phyloP scores from a whole-genome alignment of 1,140 invertebrate species.

The Arion vulgaris region DNA sequence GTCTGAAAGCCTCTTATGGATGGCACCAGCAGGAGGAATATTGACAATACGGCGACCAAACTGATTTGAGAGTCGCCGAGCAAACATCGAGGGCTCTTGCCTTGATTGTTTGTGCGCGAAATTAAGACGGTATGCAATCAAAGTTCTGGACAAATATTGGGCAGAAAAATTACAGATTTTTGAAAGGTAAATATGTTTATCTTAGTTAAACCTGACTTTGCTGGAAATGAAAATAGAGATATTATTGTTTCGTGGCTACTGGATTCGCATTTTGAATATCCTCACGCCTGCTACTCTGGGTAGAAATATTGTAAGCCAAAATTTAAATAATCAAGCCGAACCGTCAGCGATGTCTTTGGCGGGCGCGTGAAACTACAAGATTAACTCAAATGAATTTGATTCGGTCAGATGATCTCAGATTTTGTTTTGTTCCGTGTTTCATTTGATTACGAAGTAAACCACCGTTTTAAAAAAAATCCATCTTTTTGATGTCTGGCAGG shows the following conservation, averaged over 20 bases:
- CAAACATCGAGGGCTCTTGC: background rate
- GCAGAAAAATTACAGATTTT: constrained; percentile 3
- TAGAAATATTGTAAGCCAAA: constrained; percentile 10
- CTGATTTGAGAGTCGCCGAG: constrained; percentile 2
- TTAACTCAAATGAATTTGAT: constrained; percentile 11
- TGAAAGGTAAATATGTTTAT: constrained; percentile 4
- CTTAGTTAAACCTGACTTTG: constrained; percentile 5
- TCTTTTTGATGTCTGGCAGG: background rate
- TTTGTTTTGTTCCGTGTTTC: background rate
- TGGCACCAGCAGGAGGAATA: background rate
- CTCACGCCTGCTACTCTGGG: background rate
- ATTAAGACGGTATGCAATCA: constrained; percentile 11
- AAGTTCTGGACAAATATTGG: background rate
- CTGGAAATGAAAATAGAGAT: constrained; percentile 8
- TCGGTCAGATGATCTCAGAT: constrained; percentile 2
- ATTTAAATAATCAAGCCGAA: constrained; percentile 4
- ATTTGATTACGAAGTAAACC: constrained; percentile 1
- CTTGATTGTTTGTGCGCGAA: background rate
- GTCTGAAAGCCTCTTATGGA: constrained; percentile 1
- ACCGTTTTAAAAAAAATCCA: background rate
- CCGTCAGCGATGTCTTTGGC: background rate
- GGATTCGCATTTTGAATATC: constrained; percentile 4
- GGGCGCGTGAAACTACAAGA: constrained; percentile 2
- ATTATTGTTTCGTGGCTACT: constrained; percentile 3
- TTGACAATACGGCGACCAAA: background rate